phyloP scores from a whole-genome alignment of 1,140 invertebrate genomes.

The Cydia pomonella region DNA sequence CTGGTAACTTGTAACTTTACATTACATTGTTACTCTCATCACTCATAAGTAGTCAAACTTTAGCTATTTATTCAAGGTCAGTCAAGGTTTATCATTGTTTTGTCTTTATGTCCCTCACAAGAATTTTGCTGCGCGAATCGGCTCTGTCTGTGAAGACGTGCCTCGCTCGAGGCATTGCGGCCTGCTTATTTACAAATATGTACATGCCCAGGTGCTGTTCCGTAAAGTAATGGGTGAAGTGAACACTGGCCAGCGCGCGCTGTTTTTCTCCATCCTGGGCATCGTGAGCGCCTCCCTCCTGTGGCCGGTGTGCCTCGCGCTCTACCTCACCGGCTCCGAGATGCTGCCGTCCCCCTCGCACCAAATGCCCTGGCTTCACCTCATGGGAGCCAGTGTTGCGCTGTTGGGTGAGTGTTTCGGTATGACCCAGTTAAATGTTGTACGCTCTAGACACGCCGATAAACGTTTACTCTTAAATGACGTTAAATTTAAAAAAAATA shows the following conservation, averaged over 20 bases:
- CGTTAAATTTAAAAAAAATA: no score
- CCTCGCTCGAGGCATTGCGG: no score
- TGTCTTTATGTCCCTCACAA: no score
- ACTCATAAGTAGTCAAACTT: no score
- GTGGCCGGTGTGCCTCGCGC: slow-evolving; percentile 91
- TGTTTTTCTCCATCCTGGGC: slow-evolving; percentile 94
- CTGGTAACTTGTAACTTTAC: no score
- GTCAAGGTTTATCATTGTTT: no score
- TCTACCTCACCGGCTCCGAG: slow-evolving; percentile 93
- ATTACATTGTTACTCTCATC: no score
- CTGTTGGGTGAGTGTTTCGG: slow-evolving; percentile 85
- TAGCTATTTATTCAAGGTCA: no score
- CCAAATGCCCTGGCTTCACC: slow-evolving; percentile 89
- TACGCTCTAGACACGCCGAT: slow-evolving; percentile 3
- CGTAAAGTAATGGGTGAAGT: slow-evolving; percentile 96
- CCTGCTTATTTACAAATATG: no score
- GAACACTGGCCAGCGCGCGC: slow-evolving; percentile 91
- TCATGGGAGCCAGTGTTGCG: slow-evolving; percentile 88
- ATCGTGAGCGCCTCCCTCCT: slow-evolving; percentile 90
- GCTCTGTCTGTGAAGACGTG: no score
- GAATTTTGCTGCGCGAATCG: no score
- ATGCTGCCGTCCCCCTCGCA: slow-evolving; percentile 89
- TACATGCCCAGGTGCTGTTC: slow-evolving; percentile 87
- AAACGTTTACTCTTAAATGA: not conserved
- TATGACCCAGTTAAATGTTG: not conserved